Percentiles rank a stretch among this genome's conserved stretches.
phyloP scores from a whole-genome alignment of 2,888 invertebrate genomes.

The Atrina japonica region DNA sequence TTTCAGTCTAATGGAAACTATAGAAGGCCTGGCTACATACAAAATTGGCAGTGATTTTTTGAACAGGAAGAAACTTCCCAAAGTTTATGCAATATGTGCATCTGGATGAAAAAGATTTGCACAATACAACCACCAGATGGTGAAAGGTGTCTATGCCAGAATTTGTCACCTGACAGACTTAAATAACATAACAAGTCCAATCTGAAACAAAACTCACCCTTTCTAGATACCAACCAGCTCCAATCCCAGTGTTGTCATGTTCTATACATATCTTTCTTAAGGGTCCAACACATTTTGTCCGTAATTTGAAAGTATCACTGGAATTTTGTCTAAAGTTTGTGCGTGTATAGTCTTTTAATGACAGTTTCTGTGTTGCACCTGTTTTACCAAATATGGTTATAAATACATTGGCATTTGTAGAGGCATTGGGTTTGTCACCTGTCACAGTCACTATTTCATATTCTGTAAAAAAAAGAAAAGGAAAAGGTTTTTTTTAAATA shows the following conservation, averaged over 20 bases:
- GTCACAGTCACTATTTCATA: slow-evolving; percentile 80
- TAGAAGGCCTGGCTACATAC: too few relatives aligned
- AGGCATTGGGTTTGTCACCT: slow-evolving; percentile 74
- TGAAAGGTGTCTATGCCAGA: too few relatives aligned
- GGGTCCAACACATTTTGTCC: slow-evolving; percentile 78
- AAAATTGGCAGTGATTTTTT: too few relatives aligned
- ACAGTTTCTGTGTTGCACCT: slow-evolving; percentile 75
- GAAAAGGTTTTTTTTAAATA: too few relatives aligned
- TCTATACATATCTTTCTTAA: slow-evolving; percentile 78
- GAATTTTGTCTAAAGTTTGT: slow-evolving; percentile 49
- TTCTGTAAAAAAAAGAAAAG: slow-evolving; percentile 64
- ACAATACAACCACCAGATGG: too few relatives aligned
- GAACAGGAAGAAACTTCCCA: too few relatives aligned
- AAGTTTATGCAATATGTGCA: too few relatives aligned
- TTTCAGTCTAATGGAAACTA: too few relatives aligned
- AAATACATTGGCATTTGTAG: slow-evolving; percentile 80
- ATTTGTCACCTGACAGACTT: not conserved
- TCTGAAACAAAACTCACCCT: slow-evolving; percentile 68
- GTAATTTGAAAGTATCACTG: slow-evolving; percentile 76
- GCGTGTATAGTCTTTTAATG: slow-evolving; percentile 65
- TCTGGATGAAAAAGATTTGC: too few relatives aligned
- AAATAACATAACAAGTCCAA: not conserved
- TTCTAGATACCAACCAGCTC: slow-evolving; percentile 80
- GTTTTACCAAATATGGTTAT: slow-evolving; percentile 78
- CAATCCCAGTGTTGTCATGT: slow-evolving; percentile 79